Conservation (phyloP, 2,797 vertebrate genomes). For the Artibeus lituratus region DNA sequence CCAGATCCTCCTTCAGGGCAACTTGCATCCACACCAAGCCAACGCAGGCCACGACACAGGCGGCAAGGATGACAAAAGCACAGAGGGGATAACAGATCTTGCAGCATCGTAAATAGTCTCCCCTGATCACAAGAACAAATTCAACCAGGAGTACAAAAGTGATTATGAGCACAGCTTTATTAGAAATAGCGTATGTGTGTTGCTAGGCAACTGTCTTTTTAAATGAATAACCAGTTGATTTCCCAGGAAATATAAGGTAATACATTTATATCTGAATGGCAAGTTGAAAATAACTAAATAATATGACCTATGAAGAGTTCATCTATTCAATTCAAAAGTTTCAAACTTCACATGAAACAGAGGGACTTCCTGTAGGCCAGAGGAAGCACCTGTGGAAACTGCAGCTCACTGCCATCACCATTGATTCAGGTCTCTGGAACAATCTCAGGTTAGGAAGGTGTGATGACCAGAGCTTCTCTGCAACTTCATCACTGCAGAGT, state of each 20-base stretch:
- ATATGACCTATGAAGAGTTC: neutral
- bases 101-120: conserved; percentile 93
- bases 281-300: conserved; percentile 26
- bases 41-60: conserved; percentile 94
- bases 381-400: neutral
- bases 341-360: conserved; percentile 9
- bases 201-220: neutral
- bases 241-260: neutral
- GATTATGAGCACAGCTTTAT: neutral
- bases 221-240: conserved; percentile 1
- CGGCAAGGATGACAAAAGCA: conserved; percentile 93
- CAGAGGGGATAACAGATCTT: conserved; percentile 94
- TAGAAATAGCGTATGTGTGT: neutral
- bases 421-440: neutral
- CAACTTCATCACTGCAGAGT: neutral
- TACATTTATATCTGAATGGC: neutral
- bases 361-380: neutral
- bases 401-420: neutral
- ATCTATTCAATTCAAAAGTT: conserved; percentile 4
- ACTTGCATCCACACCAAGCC: conserved; percentile 99
- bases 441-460: neutral
- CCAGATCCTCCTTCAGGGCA: conserved; percentile 95
- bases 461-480: neutral
- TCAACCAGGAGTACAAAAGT: neutral
- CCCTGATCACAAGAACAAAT: conserved; percentile 79